A percentile compares a stretch with the other conserved stretches of the same genome.
Conservation (phyloP, 2,797 vertebrate genomes). For the Chelidonichthys spinosus region DNA sequence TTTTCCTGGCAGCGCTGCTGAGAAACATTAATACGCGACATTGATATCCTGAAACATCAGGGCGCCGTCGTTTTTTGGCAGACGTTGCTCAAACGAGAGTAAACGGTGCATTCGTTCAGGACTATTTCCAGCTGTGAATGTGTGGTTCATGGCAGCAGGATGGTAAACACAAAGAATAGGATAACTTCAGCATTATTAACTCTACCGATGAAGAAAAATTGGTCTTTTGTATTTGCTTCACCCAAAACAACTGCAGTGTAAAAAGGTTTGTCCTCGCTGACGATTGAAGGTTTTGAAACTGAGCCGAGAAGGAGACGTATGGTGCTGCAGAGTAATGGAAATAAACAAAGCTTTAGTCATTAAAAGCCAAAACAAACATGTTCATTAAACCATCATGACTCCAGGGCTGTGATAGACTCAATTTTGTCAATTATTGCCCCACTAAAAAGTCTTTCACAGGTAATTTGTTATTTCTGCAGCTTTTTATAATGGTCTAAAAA, state of each 20-base stretch:
- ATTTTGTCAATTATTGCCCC: not conserved
- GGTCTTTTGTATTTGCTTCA: not conserved
- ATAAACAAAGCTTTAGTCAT: conserved; percentile 17
- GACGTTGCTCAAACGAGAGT: not conserved
- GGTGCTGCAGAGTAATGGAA: not conserved
- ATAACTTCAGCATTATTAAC: not conserved
- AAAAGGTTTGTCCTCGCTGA: not conserved
- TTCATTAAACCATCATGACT: conserved; percentile 24
- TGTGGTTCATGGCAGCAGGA: not conserved
- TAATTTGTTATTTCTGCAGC: conserved; percentile 53
- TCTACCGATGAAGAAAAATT: not conserved
- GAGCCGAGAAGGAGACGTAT: not conserved
- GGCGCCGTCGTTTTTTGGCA: not conserved
- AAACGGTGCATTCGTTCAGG: not conserved
- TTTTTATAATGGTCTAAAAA: conserved; percentile 37
- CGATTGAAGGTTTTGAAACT: not conserved
- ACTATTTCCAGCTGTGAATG: not conserved
- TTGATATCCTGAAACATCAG: not conserved
- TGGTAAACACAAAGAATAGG: not conserved
- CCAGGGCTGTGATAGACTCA: not conserved
- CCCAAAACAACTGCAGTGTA: not conserved
- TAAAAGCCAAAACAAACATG: conserved; percentile 6
- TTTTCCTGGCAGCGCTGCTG: not conserved
- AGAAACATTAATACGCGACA: not conserved
- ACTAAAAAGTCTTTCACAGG: conserved; percentile 18